Conservation (phyloP, 2,797 vertebrate genomes). For the Hozukius guyotensis region DNA sequence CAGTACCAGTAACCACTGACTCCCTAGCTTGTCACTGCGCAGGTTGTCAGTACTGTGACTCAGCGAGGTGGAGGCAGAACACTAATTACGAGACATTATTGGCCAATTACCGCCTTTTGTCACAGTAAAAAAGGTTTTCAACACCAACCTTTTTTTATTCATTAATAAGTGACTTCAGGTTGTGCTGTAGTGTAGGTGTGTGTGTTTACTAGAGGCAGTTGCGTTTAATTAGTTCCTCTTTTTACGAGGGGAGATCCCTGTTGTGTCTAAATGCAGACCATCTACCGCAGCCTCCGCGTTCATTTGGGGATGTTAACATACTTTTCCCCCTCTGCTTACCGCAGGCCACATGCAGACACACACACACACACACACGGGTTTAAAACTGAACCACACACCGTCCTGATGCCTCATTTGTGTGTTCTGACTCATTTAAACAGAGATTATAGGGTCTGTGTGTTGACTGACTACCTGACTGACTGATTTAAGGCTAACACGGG, state of each 20-base stretch:
- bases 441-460: slow-evolving; percentile 50
- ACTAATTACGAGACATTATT: slow-evolving; percentile 27
- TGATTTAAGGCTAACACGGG: slow-evolving; percentile 10
- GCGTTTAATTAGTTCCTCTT: slow-evolving; percentile 45
- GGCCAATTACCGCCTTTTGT: slow-evolving; percentile 19
- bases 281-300: slow-evolving; percentile 38
- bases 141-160: not conserved
- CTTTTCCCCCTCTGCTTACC: slow-evolving; percentile 36
- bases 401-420: slow-evolving; percentile 60
- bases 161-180: slow-evolving; percentile 22
- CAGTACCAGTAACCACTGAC: slow-evolving; percentile 60
- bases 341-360: slow-evolving; percentile 41
- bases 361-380: slow-evolving; percentile 26
- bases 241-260: slow-evolving; percentile 60
- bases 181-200: slow-evolving; percentile 5
- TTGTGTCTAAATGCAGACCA: slow-evolving; percentile 60
- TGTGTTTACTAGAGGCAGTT: slow-evolving; percentile 19
- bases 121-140: slow-evolving; percentile 1
- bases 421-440: slow-evolving; percentile 59
- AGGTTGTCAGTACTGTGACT: slow-evolving; percentile 19
- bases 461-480: slow-evolving; percentile 37
- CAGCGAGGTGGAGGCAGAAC: slow-evolving; percentile 10
- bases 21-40: slow-evolving; percentile 25
- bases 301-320: slow-evolving; percentile 60
- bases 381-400: slow-evolving; percentile 58